Conservation (phyloP, 2,888 invertebrate genomes). For the Lochmaea crataegi region DNA sequence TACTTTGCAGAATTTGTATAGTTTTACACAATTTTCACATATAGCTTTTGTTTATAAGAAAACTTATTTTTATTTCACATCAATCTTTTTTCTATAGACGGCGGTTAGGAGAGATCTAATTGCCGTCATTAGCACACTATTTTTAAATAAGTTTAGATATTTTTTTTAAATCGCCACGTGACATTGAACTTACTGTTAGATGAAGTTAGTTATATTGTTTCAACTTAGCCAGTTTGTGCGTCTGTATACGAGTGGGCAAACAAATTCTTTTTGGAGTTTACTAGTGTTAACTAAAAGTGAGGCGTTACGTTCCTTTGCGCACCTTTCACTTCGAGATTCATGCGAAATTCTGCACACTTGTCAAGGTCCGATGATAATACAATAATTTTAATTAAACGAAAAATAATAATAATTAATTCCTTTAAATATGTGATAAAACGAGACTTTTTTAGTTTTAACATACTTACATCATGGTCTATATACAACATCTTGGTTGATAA, state of each 20-base stretch:
- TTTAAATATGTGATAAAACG: no score
- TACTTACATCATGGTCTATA: no score
- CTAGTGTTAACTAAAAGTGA: no score
- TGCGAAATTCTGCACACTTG: no score
- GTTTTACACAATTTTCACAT: not conserved
- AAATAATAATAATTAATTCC: no score
- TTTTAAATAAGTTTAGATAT: conserved; percentile 22
- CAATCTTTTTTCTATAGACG: not conserved
- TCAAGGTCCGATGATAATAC: no score
- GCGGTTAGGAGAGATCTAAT: not conserved
- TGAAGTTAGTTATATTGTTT: not conserved
- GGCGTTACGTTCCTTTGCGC: no score
- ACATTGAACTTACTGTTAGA: conserved; percentile 22
- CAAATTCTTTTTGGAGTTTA: no score
- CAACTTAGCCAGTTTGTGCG: not conserved
- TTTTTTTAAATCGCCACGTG: conserved; percentile 29
- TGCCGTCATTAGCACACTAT: conserved; percentile 6
- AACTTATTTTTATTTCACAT: not conserved
- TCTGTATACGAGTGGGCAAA: not conserved
- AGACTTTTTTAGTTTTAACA: no score
- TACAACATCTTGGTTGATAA: no score
- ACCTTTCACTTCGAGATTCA: no score
- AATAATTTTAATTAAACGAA: no score
- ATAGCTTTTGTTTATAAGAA: not conserved
- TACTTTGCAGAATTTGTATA: not conserved